Conservation (phyloP, 2,113 vertebrate genomes). For the Xiphophorus couchianus region DNA sequence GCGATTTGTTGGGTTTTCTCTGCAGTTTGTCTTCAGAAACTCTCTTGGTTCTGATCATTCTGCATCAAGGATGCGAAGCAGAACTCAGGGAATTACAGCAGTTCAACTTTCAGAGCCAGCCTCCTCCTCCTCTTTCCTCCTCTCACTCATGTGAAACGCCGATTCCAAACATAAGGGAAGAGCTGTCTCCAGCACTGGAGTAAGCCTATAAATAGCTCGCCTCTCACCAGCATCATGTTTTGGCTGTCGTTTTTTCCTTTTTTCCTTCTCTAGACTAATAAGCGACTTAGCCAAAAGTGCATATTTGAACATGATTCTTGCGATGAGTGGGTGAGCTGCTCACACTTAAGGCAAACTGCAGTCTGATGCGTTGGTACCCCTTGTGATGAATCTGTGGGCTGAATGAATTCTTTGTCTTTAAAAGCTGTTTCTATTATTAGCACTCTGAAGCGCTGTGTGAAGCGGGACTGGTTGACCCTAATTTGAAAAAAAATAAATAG, state of each 20-base stretch:
- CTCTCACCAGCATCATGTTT: conserved; percentile 58
- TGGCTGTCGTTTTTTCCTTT: conserved; percentile 41
- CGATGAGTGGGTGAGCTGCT: conserved; percentile 14
- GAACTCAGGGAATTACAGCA: background rate
- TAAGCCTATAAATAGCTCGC: conserved; percentile 69
- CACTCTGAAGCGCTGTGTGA: background rate
- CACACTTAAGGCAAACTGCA: conserved; percentile 23
- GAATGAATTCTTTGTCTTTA: conserved; percentile 59
- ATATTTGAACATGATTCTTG: conserved; percentile 28
- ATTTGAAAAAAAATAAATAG: background rate
- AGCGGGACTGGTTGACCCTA: background rate
- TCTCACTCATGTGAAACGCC: conserved; percentile 49
- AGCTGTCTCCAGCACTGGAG: conserved; percentile 46
- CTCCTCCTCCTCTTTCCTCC: background rate
- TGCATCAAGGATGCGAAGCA: background rate
- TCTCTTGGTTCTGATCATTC: background rate
- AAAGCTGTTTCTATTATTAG: conserved; percentile 13
- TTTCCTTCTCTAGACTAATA: conserved; percentile 21
- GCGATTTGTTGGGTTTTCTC: background rate
- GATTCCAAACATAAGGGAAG: conserved; percentile 56
- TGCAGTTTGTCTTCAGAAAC: background rate
- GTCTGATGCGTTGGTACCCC: conserved; percentile 28
- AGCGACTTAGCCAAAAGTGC: conserved; percentile 32
- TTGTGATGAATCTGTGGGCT: conserved; percentile 26
- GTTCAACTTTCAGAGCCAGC: conserved; percentile 20